Conservation (phyloP, 2,797 vertebrate genomes). For the Tamandua tetradactyla region DNA sequence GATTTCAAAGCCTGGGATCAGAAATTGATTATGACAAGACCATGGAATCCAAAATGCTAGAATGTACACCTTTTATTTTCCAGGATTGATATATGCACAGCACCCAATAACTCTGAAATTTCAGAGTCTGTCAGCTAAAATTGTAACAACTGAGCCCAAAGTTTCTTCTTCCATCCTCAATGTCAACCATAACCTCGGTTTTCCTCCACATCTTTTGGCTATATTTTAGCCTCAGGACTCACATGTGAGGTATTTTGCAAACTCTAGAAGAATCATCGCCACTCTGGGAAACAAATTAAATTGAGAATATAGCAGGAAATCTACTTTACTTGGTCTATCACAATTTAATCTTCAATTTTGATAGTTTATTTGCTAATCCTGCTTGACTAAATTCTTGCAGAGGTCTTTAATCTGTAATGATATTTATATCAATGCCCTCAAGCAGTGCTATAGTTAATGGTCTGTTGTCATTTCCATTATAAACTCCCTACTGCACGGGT, state of each 20-base stretch:
- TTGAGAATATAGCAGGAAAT: conserved; percentile 16
- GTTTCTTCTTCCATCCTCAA: background rate
- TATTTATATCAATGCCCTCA: conserved; percentile 74
- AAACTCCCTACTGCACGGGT: conserved; percentile 67
- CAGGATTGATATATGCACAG: background rate
- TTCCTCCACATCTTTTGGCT: background rate
- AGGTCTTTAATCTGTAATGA: conserved; percentile 79
- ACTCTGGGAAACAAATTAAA: conserved; percentile 55
- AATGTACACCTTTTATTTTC: background rate
- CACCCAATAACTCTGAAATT: background rate
- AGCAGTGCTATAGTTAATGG: conserved; percentile 77
- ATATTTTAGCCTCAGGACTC: background rate
- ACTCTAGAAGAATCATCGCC: background rate
- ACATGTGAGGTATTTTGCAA: background rate
- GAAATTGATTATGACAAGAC: background rate
- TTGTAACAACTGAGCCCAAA: background rate
- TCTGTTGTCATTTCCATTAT: conserved; percentile 79
- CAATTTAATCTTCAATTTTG: conserved; percentile 70
- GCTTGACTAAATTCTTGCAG: conserved; percentile 68
- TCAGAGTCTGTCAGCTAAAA: background rate
- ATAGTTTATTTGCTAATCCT: conserved; percentile 77
- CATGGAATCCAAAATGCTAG: background rate
- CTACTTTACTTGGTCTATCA: conserved; percentile 57
- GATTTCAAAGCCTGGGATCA: background rate
- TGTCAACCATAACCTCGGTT: background rate